Evolutionary conservation across 2,888 invertebrate genomes (phyloP).

Genomic region (Polylopha cassiicola): DNA sequence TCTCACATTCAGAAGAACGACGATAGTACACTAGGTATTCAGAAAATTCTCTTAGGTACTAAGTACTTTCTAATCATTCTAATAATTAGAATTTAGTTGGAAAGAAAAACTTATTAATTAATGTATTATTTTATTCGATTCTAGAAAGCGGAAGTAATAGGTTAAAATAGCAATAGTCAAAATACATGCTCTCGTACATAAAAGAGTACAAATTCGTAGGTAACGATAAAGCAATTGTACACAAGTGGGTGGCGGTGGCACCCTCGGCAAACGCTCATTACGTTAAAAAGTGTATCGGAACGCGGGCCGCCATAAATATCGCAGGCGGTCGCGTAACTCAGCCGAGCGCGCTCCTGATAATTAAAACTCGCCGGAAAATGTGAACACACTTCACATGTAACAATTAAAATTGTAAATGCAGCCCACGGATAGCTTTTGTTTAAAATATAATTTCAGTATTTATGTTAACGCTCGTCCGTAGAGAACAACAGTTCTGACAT

Average conservation of each 20-base stretch:
- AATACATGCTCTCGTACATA: no score
- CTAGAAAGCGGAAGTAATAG: no score
- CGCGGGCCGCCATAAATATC: conserved; percentile 73
- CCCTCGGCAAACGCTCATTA: conserved; percentile 65
- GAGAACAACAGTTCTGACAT: no score
- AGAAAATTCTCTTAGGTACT: no score
- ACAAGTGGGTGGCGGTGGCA: conserved; percentile 42
- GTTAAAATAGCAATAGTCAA: no score
- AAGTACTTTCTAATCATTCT: no score
- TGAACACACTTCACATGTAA: conserved; percentile 70
- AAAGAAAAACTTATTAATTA: no score
- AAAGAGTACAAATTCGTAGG: conserved; percentile 13
- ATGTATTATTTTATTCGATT: no score
- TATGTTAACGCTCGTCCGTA: conserved; percentile 21
- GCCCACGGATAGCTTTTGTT: conserved; percentile 52
- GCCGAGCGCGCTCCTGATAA: conserved; percentile 72
- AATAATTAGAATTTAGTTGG: no score
- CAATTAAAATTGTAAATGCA: conserved; percentile 71
- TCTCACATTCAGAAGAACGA: no score
- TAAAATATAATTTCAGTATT: conserved; percentile 38
- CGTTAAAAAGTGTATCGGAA: conserved; percentile 77
- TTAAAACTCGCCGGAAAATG: conserved; percentile 75
- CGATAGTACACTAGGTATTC: no score
- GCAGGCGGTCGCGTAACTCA: conserved; percentile 77
- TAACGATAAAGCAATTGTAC: conserved; percentile 35